A percentile compares a stretch with the other conserved stretches of the same genome.
phyloP scores from a whole-genome alignment of 2,888 invertebrate genomes.

The Acanthosepion esculentum region DNA sequence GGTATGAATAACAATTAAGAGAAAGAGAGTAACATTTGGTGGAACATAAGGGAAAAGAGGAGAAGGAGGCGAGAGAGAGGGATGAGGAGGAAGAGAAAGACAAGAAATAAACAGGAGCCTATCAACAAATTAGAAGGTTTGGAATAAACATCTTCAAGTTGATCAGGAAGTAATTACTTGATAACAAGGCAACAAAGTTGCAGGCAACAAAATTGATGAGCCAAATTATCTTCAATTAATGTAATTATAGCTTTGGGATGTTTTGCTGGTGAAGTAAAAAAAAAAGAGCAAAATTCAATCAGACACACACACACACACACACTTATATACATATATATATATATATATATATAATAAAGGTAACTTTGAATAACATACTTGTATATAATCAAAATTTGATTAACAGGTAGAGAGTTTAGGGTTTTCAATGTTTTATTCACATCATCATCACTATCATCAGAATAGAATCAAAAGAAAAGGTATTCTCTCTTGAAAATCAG shows the following conservation, averaged over 20 bases:
- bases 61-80: not conserved
- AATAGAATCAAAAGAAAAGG: too few species aligned
- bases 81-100: not conserved
- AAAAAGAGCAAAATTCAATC: not conserved
- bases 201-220: not conserved
- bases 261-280: not conserved
- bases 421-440: too few species aligned
- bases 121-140: slow-evolving; percentile 33
- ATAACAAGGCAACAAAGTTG: not conserved
- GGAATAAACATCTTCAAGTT: slow-evolving; percentile 3
- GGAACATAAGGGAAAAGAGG: not conserved
- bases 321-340: not conserved
- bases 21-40: not conserved
- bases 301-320: not conserved
- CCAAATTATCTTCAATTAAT: slow-evolving; percentile 13
- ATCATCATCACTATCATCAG: too few species aligned
- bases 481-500: too few species aligned
- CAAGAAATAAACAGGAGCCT: not conserved
- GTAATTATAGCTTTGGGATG: slow-evolving; percentile 20
- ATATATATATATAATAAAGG: not conserved
- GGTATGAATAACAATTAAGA: not conserved
- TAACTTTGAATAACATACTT: not conserved
- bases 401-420: too few species aligned
- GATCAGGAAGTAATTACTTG: not conserved
- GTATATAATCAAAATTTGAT: too few species aligned